These are phyloP conservation scores for Eurosta solidaginis DNA, from an alignment of 1,140 invertebrate genomes.

Conservation along the genomic window DNA sequence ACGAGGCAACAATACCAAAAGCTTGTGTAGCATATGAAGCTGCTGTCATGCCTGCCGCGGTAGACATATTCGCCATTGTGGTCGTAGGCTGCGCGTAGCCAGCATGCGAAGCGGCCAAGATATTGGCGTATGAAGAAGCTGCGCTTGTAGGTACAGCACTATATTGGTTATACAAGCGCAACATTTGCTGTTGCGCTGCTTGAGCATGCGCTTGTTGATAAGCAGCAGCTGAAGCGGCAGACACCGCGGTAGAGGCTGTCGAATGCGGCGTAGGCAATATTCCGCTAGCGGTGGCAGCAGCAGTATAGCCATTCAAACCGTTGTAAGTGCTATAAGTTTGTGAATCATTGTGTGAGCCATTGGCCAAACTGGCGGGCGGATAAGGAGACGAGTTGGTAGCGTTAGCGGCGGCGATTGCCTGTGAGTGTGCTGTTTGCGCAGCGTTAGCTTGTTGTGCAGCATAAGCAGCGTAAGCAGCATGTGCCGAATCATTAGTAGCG, in stretches of 20 bases:
- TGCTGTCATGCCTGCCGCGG: constrained; percentile 29
- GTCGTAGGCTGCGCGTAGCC: constrained; percentile 42
- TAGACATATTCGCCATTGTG: constrained; percentile 18
- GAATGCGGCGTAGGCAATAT: constrained; percentile 57
- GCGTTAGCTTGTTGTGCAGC: not conserved
- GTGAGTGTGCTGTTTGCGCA: not conserved
- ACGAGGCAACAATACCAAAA: constrained; percentile 49
- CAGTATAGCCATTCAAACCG: constrained; percentile 18
- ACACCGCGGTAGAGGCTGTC: constrained; percentile 34
- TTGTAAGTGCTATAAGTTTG: not conserved
- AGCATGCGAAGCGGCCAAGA: constrained; percentile 40
- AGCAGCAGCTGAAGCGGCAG: constrained; percentile 34
- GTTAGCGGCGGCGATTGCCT: constrained; percentile 35
- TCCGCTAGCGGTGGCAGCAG: constrained; percentile 38
- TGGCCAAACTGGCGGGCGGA: constrained; percentile 5
- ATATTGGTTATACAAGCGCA: constrained; percentile 44
- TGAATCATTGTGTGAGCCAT: not conserved
- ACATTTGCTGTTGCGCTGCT: constrained; percentile 40
- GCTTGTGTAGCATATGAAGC: constrained; percentile 58
- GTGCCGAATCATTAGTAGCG: not conserved
- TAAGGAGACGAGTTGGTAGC: constrained; percentile 15
- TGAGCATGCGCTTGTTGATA: constrained; percentile 39
- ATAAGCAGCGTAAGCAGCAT: not conserved
- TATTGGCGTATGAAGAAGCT: constrained; percentile 40
- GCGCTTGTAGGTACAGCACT: constrained; percentile 51